These are phyloP conservation scores for Danionella cerebrum DNA, from an alignment of 2,113 vertebrate genomes.

Conservation along the genomic window DNA sequence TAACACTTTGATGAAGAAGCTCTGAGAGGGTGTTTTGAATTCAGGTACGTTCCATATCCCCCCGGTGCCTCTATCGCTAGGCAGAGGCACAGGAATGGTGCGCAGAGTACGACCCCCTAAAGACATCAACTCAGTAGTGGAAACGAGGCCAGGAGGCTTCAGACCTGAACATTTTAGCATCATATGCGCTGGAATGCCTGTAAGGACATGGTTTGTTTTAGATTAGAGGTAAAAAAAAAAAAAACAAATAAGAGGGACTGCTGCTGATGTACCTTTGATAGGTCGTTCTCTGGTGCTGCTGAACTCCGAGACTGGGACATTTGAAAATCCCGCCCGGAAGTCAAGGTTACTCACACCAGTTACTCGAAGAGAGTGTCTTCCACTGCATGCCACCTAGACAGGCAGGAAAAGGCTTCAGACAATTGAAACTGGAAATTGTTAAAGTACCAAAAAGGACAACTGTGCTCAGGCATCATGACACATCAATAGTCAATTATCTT, in stretches of 20 bases:
- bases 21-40: conserved; percentile 70
- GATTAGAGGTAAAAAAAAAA: too few relatives aligned
- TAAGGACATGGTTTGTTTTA: background rate
- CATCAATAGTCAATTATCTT: background rate
- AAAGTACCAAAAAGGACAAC: too few relatives aligned
- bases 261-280: conserved; percentile 70
- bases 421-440: too few relatives aligned
- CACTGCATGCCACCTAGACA: conserved; percentile 73
- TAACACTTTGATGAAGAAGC: conserved; percentile 81
- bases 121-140: conserved; percentile 71
- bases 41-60: conserved; percentile 77
- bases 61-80: conserved; percentile 61
- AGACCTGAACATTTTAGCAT: conserved; percentile 80
- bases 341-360: conserved; percentile 79
- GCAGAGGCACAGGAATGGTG: conserved; percentile 55
- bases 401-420: background rate
- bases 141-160: conserved; percentile 68
- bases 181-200: conserved; percentile 79
- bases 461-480: too few relatives aligned
- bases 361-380: conserved; percentile 82
- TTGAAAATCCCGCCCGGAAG: conserved; percentile 81
- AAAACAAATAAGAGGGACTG: too few relatives aligned
- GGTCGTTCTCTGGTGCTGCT: conserved; percentile 72
- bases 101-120: conserved; percentile 70
- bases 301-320: conserved; percentile 60